These are phyloP conservation scores for Crotalus tigris DNA, from an alignment of 2,113 vertebrate species.

Conservation along the genomic window DNA sequence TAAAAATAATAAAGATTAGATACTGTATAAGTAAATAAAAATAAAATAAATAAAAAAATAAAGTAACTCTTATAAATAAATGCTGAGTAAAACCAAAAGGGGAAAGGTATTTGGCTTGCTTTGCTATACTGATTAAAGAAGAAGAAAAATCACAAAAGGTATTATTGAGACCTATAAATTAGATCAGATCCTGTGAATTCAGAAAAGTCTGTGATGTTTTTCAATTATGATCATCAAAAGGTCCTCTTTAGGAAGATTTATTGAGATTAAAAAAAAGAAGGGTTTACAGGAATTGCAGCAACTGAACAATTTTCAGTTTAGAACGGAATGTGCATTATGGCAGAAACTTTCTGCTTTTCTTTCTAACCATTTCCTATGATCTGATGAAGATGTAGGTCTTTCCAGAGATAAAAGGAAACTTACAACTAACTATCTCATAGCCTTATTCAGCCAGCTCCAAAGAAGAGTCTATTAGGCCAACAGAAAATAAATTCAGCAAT, in stretches of 20 bases:
- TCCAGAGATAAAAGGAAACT: neutral
- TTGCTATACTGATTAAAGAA: neutral
- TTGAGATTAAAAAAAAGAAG: neutral
- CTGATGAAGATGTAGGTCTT: neutral
- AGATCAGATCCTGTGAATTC: neutral
- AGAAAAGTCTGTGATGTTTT: neutral
- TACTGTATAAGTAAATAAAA: neutral
- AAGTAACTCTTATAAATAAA: neutral
- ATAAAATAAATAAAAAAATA: neutral
- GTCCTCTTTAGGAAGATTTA: neutral
- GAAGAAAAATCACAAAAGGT: neutral
- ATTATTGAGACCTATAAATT: neutral
- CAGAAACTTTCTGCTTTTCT: neutral
- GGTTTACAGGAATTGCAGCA: neutral
- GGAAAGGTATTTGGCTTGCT: neutral
- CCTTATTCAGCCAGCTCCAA: neutral
- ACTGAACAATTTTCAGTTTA: neutral
- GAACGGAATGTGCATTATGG: neutral
- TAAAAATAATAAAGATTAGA: neutral
- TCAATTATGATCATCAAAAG: neutral
- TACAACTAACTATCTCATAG: neutral
- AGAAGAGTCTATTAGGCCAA: neutral
- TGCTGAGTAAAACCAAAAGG: neutral
- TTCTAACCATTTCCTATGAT: neutral
- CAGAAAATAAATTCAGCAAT: neutral